These are phyloP conservation scores for Scaptodrosophila lebanonensis DNA, from an alignment of 1,140 invertebrate species.

Conservation along the genomic window DNA sequence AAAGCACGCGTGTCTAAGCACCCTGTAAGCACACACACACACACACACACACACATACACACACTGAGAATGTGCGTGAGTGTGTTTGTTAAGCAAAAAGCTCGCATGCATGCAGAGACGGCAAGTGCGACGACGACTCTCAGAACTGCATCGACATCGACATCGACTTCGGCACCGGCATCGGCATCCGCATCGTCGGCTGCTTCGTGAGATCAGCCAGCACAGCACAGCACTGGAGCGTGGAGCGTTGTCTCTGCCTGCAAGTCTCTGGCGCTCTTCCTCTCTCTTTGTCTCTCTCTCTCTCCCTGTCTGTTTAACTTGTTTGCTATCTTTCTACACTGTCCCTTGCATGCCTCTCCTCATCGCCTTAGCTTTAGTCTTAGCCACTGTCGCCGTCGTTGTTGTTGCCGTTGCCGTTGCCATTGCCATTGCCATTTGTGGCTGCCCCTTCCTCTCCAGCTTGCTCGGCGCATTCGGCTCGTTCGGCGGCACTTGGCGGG, in stretches of 20 bases:
- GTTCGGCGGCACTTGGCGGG: slow-evolving; percentile 41
- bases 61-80: neutral
- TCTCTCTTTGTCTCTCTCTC: slow-evolving; percentile 15
- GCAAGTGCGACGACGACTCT: too few relatives aligned
- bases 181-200: too few relatives aligned
- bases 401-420: slow-evolving; percentile 6
- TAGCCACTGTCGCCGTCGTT: neutral
- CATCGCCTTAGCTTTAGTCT: neutral
- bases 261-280: neutral
- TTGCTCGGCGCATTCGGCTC: slow-evolving; percentile 48
- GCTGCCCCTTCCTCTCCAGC: slow-evolving; percentile 1
- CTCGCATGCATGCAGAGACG: slow-evolving; percentile 10
- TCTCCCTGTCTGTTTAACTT: slow-evolving; percentile 68
- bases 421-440: slow-evolving; percentile 5
- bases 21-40: slow-evolving; percentile 21
- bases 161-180: too few relatives aligned
- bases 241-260: neutral
- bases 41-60: slow-evolving; percentile 13
- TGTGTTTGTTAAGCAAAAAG: slow-evolving; percentile 24
- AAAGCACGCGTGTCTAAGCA: slow-evolving; percentile 31
- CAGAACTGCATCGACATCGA: too few relatives aligned
- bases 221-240: neutral
- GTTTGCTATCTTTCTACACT: slow-evolving; percentile 72
- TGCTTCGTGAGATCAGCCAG: slow-evolving; percentile 37
- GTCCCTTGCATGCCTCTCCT: neutral